Percentiles rank a stretch among this genome's conserved stretches.
phyloP scores from a whole-genome alignment of 92 coral and sea anemone genomes.

The Montipora capitata region DNA sequence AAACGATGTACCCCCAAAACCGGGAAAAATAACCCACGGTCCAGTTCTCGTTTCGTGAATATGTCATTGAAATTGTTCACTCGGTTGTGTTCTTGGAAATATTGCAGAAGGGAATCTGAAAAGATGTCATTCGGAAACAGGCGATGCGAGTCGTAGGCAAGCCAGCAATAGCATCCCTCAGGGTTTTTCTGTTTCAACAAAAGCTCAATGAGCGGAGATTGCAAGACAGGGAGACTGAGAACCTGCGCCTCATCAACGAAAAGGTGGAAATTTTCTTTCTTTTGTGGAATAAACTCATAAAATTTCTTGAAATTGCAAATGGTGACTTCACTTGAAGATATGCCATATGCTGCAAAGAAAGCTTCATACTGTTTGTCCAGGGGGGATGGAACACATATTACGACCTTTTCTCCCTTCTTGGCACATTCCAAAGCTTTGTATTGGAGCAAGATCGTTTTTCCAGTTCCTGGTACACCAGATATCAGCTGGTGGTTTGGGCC shows the following conservation, averaged over 20 bases:
- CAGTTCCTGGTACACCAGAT: background rate
- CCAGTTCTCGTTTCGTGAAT: too few relatives aligned
- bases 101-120: too few relatives aligned
- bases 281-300: too few relatives aligned
- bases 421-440: conserved; percentile 21
- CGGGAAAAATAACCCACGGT: too few relatives aligned
- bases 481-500: background rate
- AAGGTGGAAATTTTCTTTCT: background rate
- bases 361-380: background rate
- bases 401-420: conserved; percentile 1
- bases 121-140: too few relatives aligned
- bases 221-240: accelerated
- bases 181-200: too few relatives aligned
- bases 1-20: too few relatives aligned
- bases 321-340: background rate
- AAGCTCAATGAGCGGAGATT: too few relatives aligned
- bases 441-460: conserved; percentile 16
- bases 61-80: too few relatives aligned
- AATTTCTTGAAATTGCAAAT: background rate
- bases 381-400: background rate
- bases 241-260: background rate
- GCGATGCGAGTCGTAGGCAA: too few relatives aligned
- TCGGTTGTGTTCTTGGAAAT: too few relatives aligned
- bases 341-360: background rate
- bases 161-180: too few relatives aligned